Base-by-base conservation (phyloP, 2,888 invertebrate genomes). In the Cheilosia urbana region DNA sequence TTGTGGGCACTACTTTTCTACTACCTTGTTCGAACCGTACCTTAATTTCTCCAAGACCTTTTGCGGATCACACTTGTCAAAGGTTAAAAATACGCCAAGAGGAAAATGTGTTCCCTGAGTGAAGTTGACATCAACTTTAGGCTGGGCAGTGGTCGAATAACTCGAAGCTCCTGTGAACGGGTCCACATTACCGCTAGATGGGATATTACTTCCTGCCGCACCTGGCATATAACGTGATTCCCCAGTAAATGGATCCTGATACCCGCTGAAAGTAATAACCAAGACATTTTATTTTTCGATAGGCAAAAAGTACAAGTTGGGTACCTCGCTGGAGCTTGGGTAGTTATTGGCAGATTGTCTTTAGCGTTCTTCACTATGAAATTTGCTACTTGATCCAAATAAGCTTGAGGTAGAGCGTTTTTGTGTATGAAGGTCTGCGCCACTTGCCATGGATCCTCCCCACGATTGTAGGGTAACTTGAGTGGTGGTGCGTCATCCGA, bases 341-440 rank as follows among this genome's bases (percentile, higher is more conserved):
- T 13, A 0, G 87, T 63, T 1, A 87, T 63, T 15, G 88, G 51
- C 0, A 72, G 73, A 62, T 87, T 60, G 13, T 42, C 51, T 7
- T 62, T 77, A 17, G 97, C 95, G 91, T 98, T 98, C 87, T 95
- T 96, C 2, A 97, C 93, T 81, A 99, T 98, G 91, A 98, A 98
- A 92, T 98, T 97, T 6, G 98, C 98, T 24, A 99, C 96, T 94
- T 96, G 96, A 89, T 98, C 98, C 87, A 98, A 94, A 92, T 96
- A 98, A 60, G 94, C 94, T 91, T 97, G 97, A 77, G 96, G 97
- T 84, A 99, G 93, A 88, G 95, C 93, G 91, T 99, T 94, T 89
- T 95, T 95, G 89, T 97, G 95, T 87, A 99, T 96, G 91, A 99
- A 99, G 34, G 94, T 93, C 91, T 99, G 97, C 0, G 99, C 98